These are phyloP conservation scores for Calidris pygmaea DNA, from an alignment of 2,113 vertebrate species.

Conservation along the genomic window DNA sequence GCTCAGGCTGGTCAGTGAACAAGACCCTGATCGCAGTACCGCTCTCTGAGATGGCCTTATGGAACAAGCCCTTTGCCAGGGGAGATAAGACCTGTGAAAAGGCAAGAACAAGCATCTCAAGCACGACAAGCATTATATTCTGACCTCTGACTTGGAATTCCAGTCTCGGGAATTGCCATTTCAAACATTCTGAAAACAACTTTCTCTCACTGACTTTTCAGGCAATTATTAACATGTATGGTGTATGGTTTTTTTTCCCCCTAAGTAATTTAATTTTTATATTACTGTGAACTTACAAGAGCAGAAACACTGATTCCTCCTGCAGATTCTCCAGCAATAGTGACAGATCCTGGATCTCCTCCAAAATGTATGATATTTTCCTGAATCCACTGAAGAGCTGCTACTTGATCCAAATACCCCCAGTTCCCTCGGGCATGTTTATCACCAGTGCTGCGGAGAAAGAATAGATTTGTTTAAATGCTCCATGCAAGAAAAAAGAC, in stretches of 20 bases:
- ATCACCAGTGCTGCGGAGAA: constrained; percentile 82
- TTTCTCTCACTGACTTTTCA: not conserved
- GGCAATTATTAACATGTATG: not conserved
- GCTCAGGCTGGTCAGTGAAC: not conserved
- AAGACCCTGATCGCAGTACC: not conserved
- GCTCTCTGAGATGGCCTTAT: constrained; percentile 84
- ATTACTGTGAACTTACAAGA: constrained; percentile 70
- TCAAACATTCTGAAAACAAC: not conserved
- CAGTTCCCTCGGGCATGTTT: constrained; percentile 83
- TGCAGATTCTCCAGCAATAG: constrained; percentile 88
- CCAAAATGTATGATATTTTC: constrained; percentile 87
- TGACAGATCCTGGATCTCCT: constrained; percentile 83
- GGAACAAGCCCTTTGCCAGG: constrained; percentile 78
- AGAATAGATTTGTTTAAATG: not conserved
- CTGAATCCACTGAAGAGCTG: constrained; percentile 86
- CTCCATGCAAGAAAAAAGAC: not conserved
- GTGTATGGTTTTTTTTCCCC: rapidly evolving
- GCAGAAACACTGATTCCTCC: constrained; percentile 84
- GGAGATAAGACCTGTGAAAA: constrained; percentile 80
- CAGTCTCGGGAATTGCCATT: not conserved
- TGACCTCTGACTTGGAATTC: not conserved
- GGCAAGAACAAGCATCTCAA: not conserved
- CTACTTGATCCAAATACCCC: constrained; percentile 87
- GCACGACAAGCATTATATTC: not conserved
- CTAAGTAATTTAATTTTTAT: not conserved